phyloP scores from a whole-genome alignment of 2,888 invertebrate genomes.

The Orthosia cruda region DNA sequence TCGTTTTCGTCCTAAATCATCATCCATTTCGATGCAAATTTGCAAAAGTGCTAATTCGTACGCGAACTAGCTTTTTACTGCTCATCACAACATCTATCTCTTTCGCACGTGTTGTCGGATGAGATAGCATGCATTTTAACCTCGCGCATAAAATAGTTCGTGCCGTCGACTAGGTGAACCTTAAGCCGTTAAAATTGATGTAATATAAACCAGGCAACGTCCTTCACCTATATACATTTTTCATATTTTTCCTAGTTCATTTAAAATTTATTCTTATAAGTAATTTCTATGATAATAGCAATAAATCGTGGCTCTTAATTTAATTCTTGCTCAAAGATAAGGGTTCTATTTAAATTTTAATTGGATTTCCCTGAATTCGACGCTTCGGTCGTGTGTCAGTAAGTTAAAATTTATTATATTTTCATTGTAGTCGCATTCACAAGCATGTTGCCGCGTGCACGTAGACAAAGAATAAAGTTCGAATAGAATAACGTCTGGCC shows the following conservation, averaged over 20 bases:
- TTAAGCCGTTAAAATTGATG: not conserved
- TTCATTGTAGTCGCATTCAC: slow-evolving; percentile 49
- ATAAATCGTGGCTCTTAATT: slow-evolving; percentile 69
- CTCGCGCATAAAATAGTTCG: too few relatives aligned
- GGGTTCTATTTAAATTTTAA: slow-evolving; percentile 71
- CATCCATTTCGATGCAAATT: too few relatives aligned
- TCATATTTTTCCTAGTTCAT: slow-evolving; percentile 3
- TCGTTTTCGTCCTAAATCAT: too few relatives aligned
- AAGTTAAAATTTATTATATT: slow-evolving; percentile 69
- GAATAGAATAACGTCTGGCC: slow-evolving; percentile 77
- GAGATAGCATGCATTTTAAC: too few relatives aligned
- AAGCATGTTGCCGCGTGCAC: slow-evolving; percentile 48
- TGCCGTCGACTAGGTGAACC: too few relatives aligned
- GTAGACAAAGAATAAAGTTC: slow-evolving; percentile 67
- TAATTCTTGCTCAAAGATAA: slow-evolving; percentile 72
- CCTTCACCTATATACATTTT: not conserved
- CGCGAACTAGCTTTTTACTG: too few relatives aligned
- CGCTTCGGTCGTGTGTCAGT: slow-evolving; percentile 63
- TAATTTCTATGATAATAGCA: slow-evolving; percentile 55
- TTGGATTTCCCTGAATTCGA: slow-evolving; percentile 71
- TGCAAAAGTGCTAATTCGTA: too few relatives aligned
- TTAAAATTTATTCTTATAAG: slow-evolving; percentile 19
- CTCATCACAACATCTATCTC: too few relatives aligned
- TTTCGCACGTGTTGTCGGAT: too few relatives aligned
- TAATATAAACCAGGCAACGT: not conserved